Percentiles rank a stretch among this genome's conserved stretches.
Conservation (phyloP, 2,888 invertebrate genomes). For the Clunio marinus region DNA sequence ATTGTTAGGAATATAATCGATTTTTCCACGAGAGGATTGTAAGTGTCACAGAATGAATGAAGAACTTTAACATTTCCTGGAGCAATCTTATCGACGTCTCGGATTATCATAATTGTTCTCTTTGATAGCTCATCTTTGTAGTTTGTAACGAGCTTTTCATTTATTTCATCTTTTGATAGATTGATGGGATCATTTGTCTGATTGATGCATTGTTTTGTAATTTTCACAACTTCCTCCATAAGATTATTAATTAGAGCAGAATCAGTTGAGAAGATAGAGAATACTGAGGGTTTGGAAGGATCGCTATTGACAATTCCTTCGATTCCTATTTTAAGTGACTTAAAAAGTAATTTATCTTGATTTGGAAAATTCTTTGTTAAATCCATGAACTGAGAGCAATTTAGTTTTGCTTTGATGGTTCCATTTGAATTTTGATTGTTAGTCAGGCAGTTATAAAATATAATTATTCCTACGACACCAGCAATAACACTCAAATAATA, state of each 20-base stretch:
- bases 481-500: not conserved
- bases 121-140: constrained; percentile 44
- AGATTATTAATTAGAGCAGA: constrained; percentile 44
- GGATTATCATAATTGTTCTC: constrained; percentile 47
- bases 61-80: constrained; percentile 46
- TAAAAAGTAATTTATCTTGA: constrained; percentile 49
- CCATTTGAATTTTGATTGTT: not conserved
- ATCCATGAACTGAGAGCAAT: constrained; percentile 14
- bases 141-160: constrained; percentile 45
- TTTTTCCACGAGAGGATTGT: constrained; percentile 48
- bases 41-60: constrained; percentile 54
- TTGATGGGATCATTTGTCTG: constrained; percentile 43
- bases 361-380: constrained; percentile 44
- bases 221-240: constrained; percentile 46
- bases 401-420: not conserved
- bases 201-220: constrained; percentile 45
- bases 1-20: constrained; percentile 47
- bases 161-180: constrained; percentile 44
- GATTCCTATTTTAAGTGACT: constrained; percentile 46
- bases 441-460: not conserved
- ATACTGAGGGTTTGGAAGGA: constrained; percentile 47
- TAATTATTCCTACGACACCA: not conserved
- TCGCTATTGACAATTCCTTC: constrained; percentile 43
- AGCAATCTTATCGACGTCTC: constrained; percentile 44
- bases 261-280: constrained; percentile 49